These are phyloP conservation scores for Cheilosia variabilis DNA, from an alignment of 2,888 invertebrate genomes.

Conservation along the genomic window DNA sequence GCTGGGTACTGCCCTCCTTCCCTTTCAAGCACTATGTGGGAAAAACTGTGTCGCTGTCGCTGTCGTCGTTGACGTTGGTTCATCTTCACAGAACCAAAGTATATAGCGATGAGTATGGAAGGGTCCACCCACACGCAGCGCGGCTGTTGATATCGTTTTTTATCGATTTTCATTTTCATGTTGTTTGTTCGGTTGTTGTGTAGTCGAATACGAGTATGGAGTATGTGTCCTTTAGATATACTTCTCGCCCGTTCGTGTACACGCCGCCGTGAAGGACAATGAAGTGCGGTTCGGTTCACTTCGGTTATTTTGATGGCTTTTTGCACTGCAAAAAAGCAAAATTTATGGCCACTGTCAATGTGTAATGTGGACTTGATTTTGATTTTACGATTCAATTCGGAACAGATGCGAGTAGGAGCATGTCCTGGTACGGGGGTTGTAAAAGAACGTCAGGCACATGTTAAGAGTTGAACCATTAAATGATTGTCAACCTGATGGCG, in stretches of 20 bases:
- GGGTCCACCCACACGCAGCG: constrained; percentile 9
- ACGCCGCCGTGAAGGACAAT: constrained; percentile 52
- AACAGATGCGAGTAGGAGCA: constrained; percentile 17
- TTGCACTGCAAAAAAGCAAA: constrained; percentile 23
- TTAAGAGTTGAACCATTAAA: constrained; percentile 60
- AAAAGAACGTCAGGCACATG: constrained; percentile 33
- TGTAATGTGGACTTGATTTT: constrained; percentile 72
- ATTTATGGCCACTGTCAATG: constrained; percentile 63
- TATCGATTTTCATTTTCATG: constrained; percentile 62
- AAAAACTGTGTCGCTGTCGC: constrained; percentile 43
- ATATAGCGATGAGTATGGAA: neutral
- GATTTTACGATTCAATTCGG: constrained; percentile 72
- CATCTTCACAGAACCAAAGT: constrained; percentile 4
- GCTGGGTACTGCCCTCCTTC: constrained; percentile 19
- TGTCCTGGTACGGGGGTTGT: neutral
- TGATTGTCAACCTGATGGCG: constrained; percentile 71
- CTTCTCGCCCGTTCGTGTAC: constrained; percentile 8
- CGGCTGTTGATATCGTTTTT: constrained; percentile 59
- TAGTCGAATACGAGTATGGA: neutral
- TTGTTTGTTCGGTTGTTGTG: constrained; percentile 29
- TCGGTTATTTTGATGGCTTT: constrained; percentile 63
- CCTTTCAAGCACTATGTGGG: constrained; percentile 41
- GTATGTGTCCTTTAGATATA: constrained; percentile 27
- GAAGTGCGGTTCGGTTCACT: constrained; percentile 68
- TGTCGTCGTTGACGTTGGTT: neutral